These are phyloP conservation scores for Chelonoidis abingdonii DNA, from an alignment of 2,113 vertebrate species.

Conservation along the genomic window DNA sequence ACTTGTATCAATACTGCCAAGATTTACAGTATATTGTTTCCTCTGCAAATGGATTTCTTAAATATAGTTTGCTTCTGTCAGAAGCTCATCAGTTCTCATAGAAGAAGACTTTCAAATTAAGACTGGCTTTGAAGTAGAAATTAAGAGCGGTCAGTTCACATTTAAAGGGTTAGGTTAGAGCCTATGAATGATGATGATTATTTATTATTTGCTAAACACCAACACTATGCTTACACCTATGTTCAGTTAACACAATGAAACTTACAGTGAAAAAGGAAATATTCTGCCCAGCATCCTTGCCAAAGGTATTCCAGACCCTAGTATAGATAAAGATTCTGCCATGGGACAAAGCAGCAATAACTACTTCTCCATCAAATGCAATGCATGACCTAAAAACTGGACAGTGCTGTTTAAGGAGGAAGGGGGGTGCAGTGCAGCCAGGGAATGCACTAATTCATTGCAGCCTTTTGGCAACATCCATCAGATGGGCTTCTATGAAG, in stretches of 20 bases:
- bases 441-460: not conserved
- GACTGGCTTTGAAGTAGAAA: constrained; percentile 55
- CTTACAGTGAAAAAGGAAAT: not conserved
- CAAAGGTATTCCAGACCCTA: not conserved
- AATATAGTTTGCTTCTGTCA: constrained; percentile 50
- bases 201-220: not conserved
- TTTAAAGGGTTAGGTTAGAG: not conserved
- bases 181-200: not conserved
- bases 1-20: constrained; percentile 57
- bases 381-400: not conserved
- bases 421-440: not conserved
- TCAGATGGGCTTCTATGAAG: not conserved
- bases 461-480: not conserved
- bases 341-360: not conserved
- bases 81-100: constrained; percentile 37
- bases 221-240: rapidly evolving
- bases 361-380: not conserved
- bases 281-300: not conserved
- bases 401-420: not conserved
- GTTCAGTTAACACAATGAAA: not conserved
- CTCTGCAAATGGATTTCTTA: constrained; percentile 59
- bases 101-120: constrained; percentile 46
- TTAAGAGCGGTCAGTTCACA: constrained; percentile 35
- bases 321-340: not conserved
- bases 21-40: constrained; percentile 61